Percentiles rank a stretch among this genome's conserved stretches.
These are phyloP conservation scores for Siphonodentalium dalli DNA, from an alignment of 2,888 invertebrate genomes.

Conservation along the genomic window DNA sequence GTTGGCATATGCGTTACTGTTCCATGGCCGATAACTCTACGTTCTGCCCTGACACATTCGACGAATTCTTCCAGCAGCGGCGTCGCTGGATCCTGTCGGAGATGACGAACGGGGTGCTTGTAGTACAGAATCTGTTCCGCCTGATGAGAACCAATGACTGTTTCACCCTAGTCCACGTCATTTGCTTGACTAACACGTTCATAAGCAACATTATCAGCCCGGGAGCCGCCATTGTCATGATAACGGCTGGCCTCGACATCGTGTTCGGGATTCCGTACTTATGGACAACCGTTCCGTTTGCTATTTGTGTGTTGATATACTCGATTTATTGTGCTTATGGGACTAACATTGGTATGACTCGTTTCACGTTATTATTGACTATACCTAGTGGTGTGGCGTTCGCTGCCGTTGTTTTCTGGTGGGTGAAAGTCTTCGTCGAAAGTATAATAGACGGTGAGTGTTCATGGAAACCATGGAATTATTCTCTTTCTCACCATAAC, in stretches of 20 bases:
- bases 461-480: no score
- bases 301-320: constrained; percentile 27
- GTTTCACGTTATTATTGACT: constrained; percentile 26
- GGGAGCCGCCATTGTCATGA: constrained; percentile 41
- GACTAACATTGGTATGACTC: constrained; percentile 15
- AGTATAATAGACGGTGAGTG: constrained; percentile 29
- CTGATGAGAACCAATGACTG: constrained; percentile 40
- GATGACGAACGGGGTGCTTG: constrained; percentile 40
- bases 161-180: constrained; percentile 38
- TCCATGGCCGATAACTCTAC: constrained; percentile 45
- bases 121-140: constrained; percentile 35
- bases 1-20: constrained; percentile 44
- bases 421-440: constrained; percentile 29
- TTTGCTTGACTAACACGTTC: constrained; percentile 41
- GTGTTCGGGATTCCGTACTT: constrained; percentile 36
- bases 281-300: constrained; percentile 32
- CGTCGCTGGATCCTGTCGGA: constrained; percentile 45
- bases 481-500: no score
- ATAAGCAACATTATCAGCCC: constrained; percentile 42
- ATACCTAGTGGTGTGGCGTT: constrained; percentile 30
- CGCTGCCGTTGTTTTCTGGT: constrained; percentile 31
- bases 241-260: constrained; percentile 40
- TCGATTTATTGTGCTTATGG: constrained; percentile 32
- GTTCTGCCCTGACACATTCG: constrained; percentile 40
- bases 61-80: constrained; percentile 43